Evolutionary conservation across 2,888 invertebrate genomes (phyloP).

Genomic region (Congeria kusceri): DNA sequence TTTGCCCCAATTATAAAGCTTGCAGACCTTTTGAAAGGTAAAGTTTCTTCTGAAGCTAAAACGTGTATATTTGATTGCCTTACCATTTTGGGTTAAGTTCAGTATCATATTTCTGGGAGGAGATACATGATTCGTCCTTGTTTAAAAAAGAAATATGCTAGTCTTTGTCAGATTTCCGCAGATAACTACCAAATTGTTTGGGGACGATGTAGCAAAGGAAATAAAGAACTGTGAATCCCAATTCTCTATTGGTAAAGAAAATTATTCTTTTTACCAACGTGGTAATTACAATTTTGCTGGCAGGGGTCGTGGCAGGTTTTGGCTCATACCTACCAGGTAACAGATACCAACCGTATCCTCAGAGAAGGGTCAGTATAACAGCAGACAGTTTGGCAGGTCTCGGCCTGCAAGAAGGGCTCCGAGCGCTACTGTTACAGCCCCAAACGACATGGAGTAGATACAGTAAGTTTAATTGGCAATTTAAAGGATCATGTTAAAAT

Average conservation of each 20-base stretch:
- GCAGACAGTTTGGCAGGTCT: neutral
- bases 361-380: neutral
- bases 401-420: neutral
- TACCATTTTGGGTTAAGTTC: conserved; percentile 33
- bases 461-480: conserved; percentile 21
- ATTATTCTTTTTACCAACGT: no score
- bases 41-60: conserved; percentile 14
- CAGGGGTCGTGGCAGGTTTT: neutral
- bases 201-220: conserved; percentile 35
- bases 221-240: conserved; percentile 26
- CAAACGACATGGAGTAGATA: conserved; percentile 6
- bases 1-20: conserved; percentile 13
- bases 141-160: conserved; percentile 27
- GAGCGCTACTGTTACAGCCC: neutral
- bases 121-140: conserved; percentile 27
- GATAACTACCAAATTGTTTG: conserved; percentile 18
- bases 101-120: conserved; percentile 31
- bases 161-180: conserved; percentile 7
- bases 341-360: neutral
- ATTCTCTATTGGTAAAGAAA: conserved; percentile 9
- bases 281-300: no score
- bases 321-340: neutral
- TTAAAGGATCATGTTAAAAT: conserved; percentile 1
- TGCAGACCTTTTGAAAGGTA: conserved; percentile 8
- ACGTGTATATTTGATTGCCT: conserved; percentile 13